Percentiles rank a stretch among this genome's conserved stretches.
phyloP scores from a whole-genome alignment of 2,113 vertebrate genomes.

The Oncorhynchus masou region DNA sequence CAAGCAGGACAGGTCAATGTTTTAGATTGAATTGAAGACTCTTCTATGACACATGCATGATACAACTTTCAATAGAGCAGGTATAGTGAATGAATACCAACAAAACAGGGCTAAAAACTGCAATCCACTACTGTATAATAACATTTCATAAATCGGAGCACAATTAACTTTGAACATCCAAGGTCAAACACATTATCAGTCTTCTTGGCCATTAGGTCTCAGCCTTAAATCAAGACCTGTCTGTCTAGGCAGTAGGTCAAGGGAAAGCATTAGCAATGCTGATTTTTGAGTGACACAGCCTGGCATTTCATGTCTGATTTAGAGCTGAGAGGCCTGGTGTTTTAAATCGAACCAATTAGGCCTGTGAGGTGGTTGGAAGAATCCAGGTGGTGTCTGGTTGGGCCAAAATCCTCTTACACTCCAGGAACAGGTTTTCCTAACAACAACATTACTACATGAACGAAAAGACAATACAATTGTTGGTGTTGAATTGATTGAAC shows the following conservation, averaged over 20 bases:
- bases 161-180: not conserved
- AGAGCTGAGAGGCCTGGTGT: not conserved
- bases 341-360: not conserved
- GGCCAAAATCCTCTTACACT: too few relatives aligned
- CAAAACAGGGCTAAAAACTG: too few relatives aligned
- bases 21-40: not conserved
- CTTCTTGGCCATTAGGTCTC: too few relatives aligned
- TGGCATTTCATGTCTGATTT: not conserved
- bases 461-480: not conserved
- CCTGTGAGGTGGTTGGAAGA: not conserved
- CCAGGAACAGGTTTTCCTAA: too few relatives aligned
- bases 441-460: not conserved
- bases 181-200: too few relatives aligned
- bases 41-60: not conserved
- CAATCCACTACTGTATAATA: too few relatives aligned
- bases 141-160: too few relatives aligned
- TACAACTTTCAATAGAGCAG: not conserved
- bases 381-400: not conserved
- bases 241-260: too few relatives aligned
- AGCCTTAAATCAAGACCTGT: too few relatives aligned
- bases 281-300: too few relatives aligned
- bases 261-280: too few relatives aligned
- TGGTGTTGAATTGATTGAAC: slow-evolving; percentile 42
- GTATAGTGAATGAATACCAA: not conserved
- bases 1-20: slow-evolving; percentile 27